Evolutionary conservation across 2,113 vertebrate species (phyloP).

Genomic region (Eira barbara): DNA sequence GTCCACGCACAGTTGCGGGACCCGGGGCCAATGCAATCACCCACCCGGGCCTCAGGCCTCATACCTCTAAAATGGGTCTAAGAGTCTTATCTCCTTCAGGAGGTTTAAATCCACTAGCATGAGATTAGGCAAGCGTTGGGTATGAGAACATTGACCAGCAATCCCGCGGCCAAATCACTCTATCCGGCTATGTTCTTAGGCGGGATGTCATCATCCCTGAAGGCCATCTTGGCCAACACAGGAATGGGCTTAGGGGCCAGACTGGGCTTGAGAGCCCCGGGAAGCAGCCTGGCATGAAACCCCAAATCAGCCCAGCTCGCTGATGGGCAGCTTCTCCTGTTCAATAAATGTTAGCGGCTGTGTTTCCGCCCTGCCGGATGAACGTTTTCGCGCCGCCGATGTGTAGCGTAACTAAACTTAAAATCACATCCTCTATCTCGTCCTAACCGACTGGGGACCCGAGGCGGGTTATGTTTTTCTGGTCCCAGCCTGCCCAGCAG

Average conservation of each 20-base stretch:
- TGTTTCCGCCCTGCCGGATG: accelerated
- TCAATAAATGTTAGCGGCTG: background rate
- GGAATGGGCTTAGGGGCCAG: background rate
- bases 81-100: background rate
- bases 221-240: background rate
- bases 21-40: accelerated
- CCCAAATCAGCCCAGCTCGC: accelerated
- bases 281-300: background rate
- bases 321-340: background rate
- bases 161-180: background rate
- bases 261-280: background rate
- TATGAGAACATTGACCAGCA: background rate
- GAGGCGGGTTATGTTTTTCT: background rate
- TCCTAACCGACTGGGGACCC: too few relatives aligned
- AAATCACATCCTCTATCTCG: accelerated
- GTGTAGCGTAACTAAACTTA: background rate
- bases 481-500: background rate
- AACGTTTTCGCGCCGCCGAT: accelerated
- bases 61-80: background rate
- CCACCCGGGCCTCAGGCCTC: background rate
- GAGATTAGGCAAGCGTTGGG: background rate
- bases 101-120: accelerated
- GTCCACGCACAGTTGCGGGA: background rate
- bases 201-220: background rate
- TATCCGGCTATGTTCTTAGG: background rate